These are phyloP conservation scores for Perdita meconis DNA, from an alignment of 2,888 invertebrate genomes.

Conservation along the genomic window DNA sequence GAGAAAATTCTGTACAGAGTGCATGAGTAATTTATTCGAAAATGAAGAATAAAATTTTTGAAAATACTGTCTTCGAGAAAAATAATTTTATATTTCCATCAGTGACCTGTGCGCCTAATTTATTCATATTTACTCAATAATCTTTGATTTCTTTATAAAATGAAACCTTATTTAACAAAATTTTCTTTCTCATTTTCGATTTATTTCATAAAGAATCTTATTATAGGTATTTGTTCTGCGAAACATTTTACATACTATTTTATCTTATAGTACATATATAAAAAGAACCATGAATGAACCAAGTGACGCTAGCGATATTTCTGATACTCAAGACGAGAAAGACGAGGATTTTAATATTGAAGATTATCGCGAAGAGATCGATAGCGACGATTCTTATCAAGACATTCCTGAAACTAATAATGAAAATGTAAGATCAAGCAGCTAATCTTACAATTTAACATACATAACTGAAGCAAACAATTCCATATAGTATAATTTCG, in stretches of 20 bases:
- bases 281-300: conserved; percentile 42
- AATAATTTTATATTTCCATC: too few species aligned
- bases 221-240: too few species aligned
- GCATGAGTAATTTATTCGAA: too few species aligned
- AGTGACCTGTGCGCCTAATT: too few species aligned
- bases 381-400: conserved; percentile 77
- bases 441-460: neutral
- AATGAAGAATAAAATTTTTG: too few species aligned
- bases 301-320: conserved; percentile 64
- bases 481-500: neutral
- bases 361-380: conserved; percentile 73
- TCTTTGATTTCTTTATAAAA: too few species aligned
- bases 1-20: too few species aligned
- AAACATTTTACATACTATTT: neutral
- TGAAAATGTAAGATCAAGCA: conserved; percentile 30
- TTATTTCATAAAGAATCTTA: too few species aligned
- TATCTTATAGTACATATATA: neutral
- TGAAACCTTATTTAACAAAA: too few species aligned
- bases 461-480: neutral
- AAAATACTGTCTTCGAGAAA: too few species aligned
- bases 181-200: too few species aligned
- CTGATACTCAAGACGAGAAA: conserved; percentile 60
- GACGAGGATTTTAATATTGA: conserved; percentile 75
- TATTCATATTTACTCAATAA: too few species aligned
- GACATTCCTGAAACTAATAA: conserved; percentile 49